These are phyloP conservation scores for Pseudococcus longispinus DNA, from an alignment of 2,888 invertebrate species.

Conservation along the genomic window DNA sequence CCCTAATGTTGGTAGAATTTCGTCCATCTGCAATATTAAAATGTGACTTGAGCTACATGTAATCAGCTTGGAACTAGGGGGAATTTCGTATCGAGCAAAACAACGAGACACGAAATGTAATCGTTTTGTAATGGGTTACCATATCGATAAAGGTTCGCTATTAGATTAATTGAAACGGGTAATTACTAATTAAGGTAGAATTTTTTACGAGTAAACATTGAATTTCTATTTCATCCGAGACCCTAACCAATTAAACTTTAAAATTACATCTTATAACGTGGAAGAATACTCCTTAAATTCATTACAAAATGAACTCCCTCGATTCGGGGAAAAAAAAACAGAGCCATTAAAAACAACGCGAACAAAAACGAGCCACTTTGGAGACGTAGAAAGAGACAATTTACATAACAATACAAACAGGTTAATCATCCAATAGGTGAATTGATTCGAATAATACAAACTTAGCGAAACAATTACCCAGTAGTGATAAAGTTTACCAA, in stretches of 20 bases:
- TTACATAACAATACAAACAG: slow-evolving; percentile 11
- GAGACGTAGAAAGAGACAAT: background rate
- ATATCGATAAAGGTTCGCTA: background rate
- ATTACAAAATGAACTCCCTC: background rate
- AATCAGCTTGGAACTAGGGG: background rate
- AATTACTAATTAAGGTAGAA: background rate
- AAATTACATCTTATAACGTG: background rate
- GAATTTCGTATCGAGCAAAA: background rate
- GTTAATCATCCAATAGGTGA: background rate
- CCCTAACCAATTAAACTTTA: background rate
- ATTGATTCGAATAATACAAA: background rate
- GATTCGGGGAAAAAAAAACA: background rate
- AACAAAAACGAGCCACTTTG: background rate
- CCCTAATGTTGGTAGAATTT: background rate
- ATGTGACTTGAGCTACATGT: background rate
- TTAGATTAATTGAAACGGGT: background rate
- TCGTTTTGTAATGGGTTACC: background rate
- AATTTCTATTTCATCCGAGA: background rate
- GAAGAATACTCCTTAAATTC: background rate
- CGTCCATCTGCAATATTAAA: no score
- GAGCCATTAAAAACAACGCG: background rate
- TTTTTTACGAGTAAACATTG: background rate
- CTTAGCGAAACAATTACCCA: background rate
- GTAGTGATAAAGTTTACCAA: background rate
- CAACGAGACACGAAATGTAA: background rate